Evolutionary conservation across 2,888 invertebrate species (phyloP), one percentile per base, ranked within the genome.

Genomic region (Agrotis puta): DNA sequence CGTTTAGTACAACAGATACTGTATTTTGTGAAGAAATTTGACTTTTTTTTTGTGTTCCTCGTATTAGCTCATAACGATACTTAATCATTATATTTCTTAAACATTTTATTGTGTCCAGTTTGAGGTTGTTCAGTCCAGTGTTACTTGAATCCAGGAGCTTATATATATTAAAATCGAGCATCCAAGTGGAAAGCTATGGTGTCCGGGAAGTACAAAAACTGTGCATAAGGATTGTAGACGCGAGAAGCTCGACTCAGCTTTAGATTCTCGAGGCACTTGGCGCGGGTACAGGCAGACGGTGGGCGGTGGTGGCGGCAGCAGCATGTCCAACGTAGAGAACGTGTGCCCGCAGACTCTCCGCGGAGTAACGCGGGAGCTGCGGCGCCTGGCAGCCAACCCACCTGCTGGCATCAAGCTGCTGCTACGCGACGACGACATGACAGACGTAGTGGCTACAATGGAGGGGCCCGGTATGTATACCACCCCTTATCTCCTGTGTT

Each of bases 281-380:
- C n/a, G 48, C 11, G 24, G 43, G 22, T 63, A 43, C 24, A 39
- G 58, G 69, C 65, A 56, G 62, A 45, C 56, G n/a, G 54, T 72
- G 54, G 58, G 70, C 57, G 47, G 63, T 39, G 22, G 53, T 50
- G 54, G 74, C n/a, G 62, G 47, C 61, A 66, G 68, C 58, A 71
- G 6, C 77, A 98, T 98, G 97, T 98, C 98, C 86, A 98, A 98
- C 96, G 98, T 98, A 86, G 99, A 99, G 96, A 99, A 99, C 96
- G 97, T 99, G 88, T 98, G 99, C 78, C 99, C 99, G 80, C 99
- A 99, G 96, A 98, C 98, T 79, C 98, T 99, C 96, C 97, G 98
- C 91, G 98, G 98, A 88, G 98, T 99, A 83, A 97, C 98, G 84
- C 98, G 98, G 91, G 99, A 99, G 96, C 97, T 99, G 96, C 98